Base-by-base conservation (phyloP, 2,888 invertebrate genomes). In the Volucella inanis region DNA sequence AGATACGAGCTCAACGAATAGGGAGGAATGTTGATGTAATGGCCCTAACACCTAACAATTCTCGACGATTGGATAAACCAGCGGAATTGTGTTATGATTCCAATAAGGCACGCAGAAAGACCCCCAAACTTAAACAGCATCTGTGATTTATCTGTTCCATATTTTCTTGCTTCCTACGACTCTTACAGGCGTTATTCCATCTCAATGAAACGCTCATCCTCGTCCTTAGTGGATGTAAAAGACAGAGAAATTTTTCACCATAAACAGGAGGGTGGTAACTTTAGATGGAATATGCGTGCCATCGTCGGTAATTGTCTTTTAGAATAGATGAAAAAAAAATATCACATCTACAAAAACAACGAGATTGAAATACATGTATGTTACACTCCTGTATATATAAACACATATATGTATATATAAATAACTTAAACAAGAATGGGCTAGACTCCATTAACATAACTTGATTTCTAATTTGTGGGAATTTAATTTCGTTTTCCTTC, bases 391-490 rank as follows among this genome's bases (percentile, higher is more conserved):
- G n/a, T n/a, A n/a, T n/a, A n/a, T 31, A 31, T 31, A 1, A 6
- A 31, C 1, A 0, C 1, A 6, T 31, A 31, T 31, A 68, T 18
- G 12, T 31, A 6, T 31, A 6, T 31, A 6, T 6, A 31, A 50
- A 68, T 50, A 76, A 12, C 0, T 54, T 10, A 54, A 61, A 41
- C 49, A 71, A 39, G 49, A 39, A 4, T 15, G 15, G 61, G 61
- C 50, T 22, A 75, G 75, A 75, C 80, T 67, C 80, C 84, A 84
- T 84, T 84, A 76, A 76, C 80, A 80, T 84, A 80, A 84, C 80
- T 75, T 80, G 80, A 84, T 84, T 84, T 84, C 75, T 80, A 75
- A 84, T 84, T 84, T 84, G 84, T 71, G 84, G 84, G 80, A 84
- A 84, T 75, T 80, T 76, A 75, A 84, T 80, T 79, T 57, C 39